Base-by-base conservation (phyloP, 2,113 vertebrate genomes). In the Athene cunicularia region DNA sequence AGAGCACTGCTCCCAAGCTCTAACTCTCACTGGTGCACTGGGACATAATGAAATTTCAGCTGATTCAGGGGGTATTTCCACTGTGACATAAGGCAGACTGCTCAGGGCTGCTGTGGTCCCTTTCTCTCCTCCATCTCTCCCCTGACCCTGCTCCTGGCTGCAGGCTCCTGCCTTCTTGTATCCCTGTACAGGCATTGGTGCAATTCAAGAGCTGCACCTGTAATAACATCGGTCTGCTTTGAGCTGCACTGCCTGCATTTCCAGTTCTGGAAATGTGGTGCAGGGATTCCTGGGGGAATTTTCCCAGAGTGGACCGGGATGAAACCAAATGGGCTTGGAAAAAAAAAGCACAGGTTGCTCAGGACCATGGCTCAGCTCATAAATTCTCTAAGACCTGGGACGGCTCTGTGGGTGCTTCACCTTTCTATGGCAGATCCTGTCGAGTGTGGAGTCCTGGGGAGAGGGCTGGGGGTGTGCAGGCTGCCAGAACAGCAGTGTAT, bases 401-500 rank as follows among this genome's bases (percentile, higher is more conserved):
- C 28, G 59, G 11, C 22, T 77, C 35, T 70, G 63, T 28, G 58
- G 27, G 19, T 84, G 30, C 27, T 80, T 89, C 3, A 1, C 18
- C 18, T 79, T 93, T 50, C 12, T 63, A 6, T 37, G 0, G 2
- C 11, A 66, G 70, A 93, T 8, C 35, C 50, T 4, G 2, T 11
- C 0, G 0, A 71, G 4, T 6, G 11, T 33, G 53, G 33, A 12
- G 8, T 70, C 12, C 41, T 23, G 8, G 26, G 14, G 12, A 47
- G n/a, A 43, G 28, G 28, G 10, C 75, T 90, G 19, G 47, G 45
- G 19, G 1, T 83, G 33, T 2, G 1, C 33, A 68, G 49, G 23
- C 49, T 80, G 39, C 55, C 43, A 39, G 66, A 60, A 47, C 2
- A 4, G 5, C 53, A 55, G 50, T 21, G 20, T 12, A 53, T 50